These are phyloP conservation scores for Papilio gigon DNA, from an alignment of 2,888 invertebrate genomes.

Conservation along the genomic window DNA sequence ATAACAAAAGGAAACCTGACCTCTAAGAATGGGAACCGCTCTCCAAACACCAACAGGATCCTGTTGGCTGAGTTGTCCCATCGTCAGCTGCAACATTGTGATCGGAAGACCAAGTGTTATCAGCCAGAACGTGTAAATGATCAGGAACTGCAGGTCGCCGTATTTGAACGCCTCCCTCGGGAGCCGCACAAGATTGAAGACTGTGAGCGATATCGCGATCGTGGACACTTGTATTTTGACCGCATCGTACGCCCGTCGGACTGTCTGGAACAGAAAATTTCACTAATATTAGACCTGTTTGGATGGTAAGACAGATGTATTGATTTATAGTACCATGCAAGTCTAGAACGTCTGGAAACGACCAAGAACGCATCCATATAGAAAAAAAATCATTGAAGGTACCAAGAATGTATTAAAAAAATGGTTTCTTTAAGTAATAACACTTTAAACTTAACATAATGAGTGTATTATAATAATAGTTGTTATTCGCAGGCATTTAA, in stretches of 20 bases:
- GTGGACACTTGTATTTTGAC: slow-evolving; percentile 80
- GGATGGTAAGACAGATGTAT: no score
- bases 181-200: slow-evolving; percentile 84
- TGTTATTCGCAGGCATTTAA: slow-evolving; percentile 9
- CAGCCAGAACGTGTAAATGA: slow-evolving; percentile 83
- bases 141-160: slow-evolving; percentile 84
- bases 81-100: slow-evolving; percentile 83
- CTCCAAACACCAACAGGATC: slow-evolving; percentile 86
- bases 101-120: slow-evolving; percentile 83
- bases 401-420: no score
- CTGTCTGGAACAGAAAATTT: slow-evolving; percentile 59
- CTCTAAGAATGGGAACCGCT: slow-evolving; percentile 85
- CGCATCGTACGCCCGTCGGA: slow-evolving; percentile 66
- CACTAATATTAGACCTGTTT: not conserved
- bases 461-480: not conserved
- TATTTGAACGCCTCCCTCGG: slow-evolving; percentile 82
- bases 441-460: not conserved
- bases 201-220: slow-evolving; percentile 82
- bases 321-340: no score
- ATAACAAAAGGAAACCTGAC: slow-evolving; percentile 55
- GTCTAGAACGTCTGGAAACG: no score
- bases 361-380: no score
- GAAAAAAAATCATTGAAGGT: not conserved
- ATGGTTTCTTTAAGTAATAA: not conserved
- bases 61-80: slow-evolving; percentile 85